Conservation (phyloP, 2,797 vertebrate genomes). For the Trematomus bernacchii region DNA sequence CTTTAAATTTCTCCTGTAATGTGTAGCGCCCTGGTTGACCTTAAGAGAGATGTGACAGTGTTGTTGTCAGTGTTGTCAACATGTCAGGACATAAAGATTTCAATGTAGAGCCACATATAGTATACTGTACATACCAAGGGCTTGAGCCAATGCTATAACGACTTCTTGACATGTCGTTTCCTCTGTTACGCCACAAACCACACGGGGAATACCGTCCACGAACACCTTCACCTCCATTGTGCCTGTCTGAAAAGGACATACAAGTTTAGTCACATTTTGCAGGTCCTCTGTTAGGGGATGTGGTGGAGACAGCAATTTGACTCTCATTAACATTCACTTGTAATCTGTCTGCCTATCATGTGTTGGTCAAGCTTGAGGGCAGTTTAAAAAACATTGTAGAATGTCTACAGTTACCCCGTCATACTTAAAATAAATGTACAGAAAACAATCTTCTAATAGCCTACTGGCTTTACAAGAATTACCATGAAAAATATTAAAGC, state of each 20-base stretch:
- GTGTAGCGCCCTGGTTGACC: constrained; percentile 87
- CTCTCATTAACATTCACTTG: constrained; percentile 35
- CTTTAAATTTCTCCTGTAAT: constrained; percentile 85
- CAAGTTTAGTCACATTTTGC: neutral
- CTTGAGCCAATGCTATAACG: constrained; percentile 85
- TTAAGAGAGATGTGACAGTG: constrained; percentile 39
- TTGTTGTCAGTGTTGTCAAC: neutral
- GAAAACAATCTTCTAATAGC: neutral
- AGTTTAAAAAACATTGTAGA: constrained; percentile 1
- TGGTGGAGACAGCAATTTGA: constrained; percentile 43
- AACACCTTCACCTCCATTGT: constrained; percentile 87
- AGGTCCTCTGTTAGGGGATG: constrained; percentile 35
- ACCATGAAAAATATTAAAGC: neutral
- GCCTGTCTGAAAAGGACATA: constrained; percentile 16
- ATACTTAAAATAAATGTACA: neutral
- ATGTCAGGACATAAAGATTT: neutral
- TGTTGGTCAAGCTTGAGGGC: constrained; percentile 3
- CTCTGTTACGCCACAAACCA: constrained; percentile 85
- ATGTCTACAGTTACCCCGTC: neutral
- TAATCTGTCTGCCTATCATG: constrained; percentile 50
- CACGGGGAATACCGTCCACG: constrained; percentile 82
- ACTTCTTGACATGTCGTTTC: constrained; percentile 88
- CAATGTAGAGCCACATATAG: neutral
- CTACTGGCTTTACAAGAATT: neutral
- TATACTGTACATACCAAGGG: constrained; percentile 74